These are phyloP conservation scores for Porites cylindrica DNA, from an alignment of 92 coral and sea anemone genomes.

Conservation along the genomic window DNA sequence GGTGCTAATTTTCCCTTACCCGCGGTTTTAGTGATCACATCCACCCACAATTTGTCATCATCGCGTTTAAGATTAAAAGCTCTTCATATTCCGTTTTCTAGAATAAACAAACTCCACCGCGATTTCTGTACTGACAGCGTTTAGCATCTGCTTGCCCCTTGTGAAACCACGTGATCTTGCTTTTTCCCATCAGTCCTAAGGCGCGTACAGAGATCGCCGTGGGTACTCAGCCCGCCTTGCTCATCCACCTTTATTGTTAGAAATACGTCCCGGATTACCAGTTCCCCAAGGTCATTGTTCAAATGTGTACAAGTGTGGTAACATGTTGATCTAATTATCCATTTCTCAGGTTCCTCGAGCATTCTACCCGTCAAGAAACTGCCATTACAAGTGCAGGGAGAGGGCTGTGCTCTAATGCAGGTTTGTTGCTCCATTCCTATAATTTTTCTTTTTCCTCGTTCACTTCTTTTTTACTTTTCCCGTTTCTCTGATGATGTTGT, in stretches of 20 bases:
- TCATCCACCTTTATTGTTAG: no score
- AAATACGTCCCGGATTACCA: background rate
- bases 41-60: background rate
- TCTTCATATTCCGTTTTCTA: no score
- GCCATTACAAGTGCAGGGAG: slow-evolving; percentile 68
- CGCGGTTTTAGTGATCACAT: background rate
- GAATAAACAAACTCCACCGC: no score
- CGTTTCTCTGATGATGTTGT: no score
- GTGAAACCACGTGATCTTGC: no score
- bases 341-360: slow-evolving; percentile 63
- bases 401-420: slow-evolving; percentile 93
- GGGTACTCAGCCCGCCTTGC: background rate
- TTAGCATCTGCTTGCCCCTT: background rate
- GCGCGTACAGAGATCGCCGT: no score
- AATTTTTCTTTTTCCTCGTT: background rate
- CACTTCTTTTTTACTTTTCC: background rate
- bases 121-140: no score
- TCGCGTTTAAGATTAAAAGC: no score
- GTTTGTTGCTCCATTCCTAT: slow-evolving; percentile 43
- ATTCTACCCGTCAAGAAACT: slow-evolving; percentile 62
- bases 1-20: background rate
- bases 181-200: no score
- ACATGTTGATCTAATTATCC: background rate
- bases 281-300: background rate
- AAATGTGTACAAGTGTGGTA: background rate